Evolutionary conservation across 1,140 invertebrate species (phyloP), one percentile per base, ranked within the genome.

Genomic region (Leptonema lineaticorne): DNA sequence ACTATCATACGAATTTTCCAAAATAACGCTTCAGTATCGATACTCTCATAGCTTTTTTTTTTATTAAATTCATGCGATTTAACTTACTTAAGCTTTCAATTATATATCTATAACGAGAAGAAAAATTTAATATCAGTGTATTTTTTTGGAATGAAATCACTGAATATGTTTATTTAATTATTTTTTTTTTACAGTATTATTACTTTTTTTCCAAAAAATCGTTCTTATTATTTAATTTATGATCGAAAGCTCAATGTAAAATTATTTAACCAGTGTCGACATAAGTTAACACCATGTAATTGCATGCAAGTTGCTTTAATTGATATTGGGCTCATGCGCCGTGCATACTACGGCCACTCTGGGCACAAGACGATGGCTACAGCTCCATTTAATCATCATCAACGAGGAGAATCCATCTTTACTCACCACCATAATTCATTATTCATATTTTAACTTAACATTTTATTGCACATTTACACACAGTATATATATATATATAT

Each of bases 251-350:
- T 53, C 50, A 20, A 53, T 26, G 50, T 53, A 53, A 22, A 26
- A 53, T 53, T 62, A 20, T 45, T 62, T n/a, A n/a, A 27, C 37
- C 26, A 14, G 59, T 64, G 46, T 29, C 18, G 18, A 64, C 46
- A 37, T 18, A 26, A 64, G 62, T 64, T 29, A 24, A 50, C 45
- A 30, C 33, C 33, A 50, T 5, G 24, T 45, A 50, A 50, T 64
- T 45, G 33, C 62, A 64, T 64, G 62, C 62, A 64, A 18, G 37
- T 64, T 16, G 30, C 24, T 28, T 7, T 64, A 64, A 18, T 64
- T 50, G 45, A 64, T n/a, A n/a, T 64, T 45, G 62, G 62, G 62
- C 62, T 37, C 62, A 64, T 64, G 62, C 62, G 62, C 62, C 62
- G 62, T 64, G 62, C 62, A 64, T 41, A 50, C 62, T 64, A 64